Percentiles rank a stretch among this genome's conserved stretches.
Evolutionary conservation across 2,113 vertebrate species (phyloP).

Genomic region (Origma solitaria): DNA sequence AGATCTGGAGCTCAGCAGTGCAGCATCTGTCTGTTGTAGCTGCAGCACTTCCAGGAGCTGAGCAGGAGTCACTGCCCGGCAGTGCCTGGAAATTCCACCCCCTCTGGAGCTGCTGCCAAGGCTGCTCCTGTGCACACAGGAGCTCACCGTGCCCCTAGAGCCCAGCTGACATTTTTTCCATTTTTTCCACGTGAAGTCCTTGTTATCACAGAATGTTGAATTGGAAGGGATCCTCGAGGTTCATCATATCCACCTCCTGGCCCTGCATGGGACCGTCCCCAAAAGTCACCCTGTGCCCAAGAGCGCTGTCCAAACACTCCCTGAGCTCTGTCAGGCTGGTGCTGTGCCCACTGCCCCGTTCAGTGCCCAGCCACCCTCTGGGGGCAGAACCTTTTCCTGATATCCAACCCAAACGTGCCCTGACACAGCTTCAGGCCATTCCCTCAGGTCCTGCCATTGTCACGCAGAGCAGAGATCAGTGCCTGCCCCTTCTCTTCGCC

Average conservation of each 20-base stretch:
- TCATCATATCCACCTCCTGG: background rate
- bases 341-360: background rate
- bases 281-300: background rate
- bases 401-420: background rate
- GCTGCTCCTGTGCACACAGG: background rate
- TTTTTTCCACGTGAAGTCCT: background rate
- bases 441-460: rapidly evolving
- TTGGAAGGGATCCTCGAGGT: background rate
- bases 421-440: background rate
- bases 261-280: too few species aligned
- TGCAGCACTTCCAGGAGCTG: background rate
- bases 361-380: background rate
- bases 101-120: background rate
- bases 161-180: background rate
- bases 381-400: background rate
- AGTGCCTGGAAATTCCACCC: background rate
- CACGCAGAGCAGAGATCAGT: background rate
- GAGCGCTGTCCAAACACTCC: rapidly evolving
- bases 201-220: background rate
- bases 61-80: background rate
- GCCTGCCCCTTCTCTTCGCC: background rate
- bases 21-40: rapidly evolving
- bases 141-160: background rate
- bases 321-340: background rate
- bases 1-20: background rate